A percentile compares a stretch with the other conserved stretches of the same genome.
Evolutionary conservation across 2,113 vertebrate species (phyloP).

Genomic region (Gobius niger): DNA sequence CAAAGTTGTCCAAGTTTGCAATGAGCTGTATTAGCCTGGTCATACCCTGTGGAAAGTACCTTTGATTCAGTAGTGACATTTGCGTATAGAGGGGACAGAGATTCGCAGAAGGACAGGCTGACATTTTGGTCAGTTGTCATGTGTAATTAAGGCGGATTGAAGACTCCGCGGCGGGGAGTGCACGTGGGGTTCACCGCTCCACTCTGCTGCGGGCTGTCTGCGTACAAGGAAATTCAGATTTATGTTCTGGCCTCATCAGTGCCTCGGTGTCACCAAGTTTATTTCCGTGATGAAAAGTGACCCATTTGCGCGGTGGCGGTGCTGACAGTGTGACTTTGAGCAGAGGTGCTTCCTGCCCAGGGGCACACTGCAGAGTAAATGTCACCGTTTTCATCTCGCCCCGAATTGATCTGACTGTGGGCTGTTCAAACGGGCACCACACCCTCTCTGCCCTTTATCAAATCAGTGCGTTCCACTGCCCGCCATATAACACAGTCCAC

Average conservation of each 20-base stretch:
- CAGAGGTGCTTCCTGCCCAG: slow-evolving; percentile 52
- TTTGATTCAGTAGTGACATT: slow-evolving; percentile 7
- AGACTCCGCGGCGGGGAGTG: background rate
- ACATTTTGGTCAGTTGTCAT: slow-evolving; percentile 10
- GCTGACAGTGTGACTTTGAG: slow-evolving; percentile 44
- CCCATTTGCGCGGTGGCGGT: slow-evolving; percentile 17
- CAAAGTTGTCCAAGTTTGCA: background rate
- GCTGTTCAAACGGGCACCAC: slow-evolving; percentile 49
- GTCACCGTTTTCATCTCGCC: slow-evolving; percentile 64
- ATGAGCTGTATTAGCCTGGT: background rate
- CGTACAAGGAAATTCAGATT: slow-evolving; percentile 9
- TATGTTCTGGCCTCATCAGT: slow-evolving; percentile 5
- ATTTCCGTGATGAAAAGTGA: slow-evolving; percentile 31
- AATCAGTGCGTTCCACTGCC: slow-evolving; percentile 61
- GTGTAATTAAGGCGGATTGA: slow-evolving; percentile 9
- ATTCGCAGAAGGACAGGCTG: slow-evolving; percentile 6
- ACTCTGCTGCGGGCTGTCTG: background rate
- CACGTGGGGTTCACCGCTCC: background rate
- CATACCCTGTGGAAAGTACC: background rate
- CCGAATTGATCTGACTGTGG: slow-evolving; percentile 57
- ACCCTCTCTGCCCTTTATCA: slow-evolving; percentile 69
- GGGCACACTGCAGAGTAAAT: slow-evolving; percentile 61
- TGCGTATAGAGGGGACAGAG: background rate
- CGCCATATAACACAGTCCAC: slow-evolving; percentile 47
- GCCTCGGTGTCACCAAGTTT: slow-evolving; percentile 8